Conservation (phyloP, 2,888 invertebrate genomes). For the Molorchus minor region DNA sequence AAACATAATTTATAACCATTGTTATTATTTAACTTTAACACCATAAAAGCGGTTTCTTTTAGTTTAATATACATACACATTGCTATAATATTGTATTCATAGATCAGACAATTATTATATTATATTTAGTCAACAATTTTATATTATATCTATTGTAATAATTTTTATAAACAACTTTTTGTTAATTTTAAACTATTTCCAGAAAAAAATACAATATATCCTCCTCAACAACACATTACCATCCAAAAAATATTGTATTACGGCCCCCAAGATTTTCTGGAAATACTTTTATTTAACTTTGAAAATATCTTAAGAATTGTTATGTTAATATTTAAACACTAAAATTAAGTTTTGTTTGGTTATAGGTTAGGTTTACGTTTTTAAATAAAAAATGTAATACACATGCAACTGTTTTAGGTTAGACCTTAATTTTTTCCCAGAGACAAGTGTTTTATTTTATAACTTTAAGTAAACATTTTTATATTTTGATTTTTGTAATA, state of each 20-base stretch:
- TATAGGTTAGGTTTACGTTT: constrained; percentile 32
- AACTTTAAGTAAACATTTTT: constrained; percentile 13
- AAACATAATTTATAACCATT: too few species aligned
- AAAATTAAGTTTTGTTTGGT: constrained; percentile 41
- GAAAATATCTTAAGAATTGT: constrained; percentile 29
- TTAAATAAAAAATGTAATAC: constrained; percentile 52
- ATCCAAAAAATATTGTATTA: constrained; percentile 20
- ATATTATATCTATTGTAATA: too few species aligned
- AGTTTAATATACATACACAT: too few species aligned
- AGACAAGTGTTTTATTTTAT: too few species aligned
- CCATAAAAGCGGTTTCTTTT: too few species aligned
- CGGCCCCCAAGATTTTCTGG: constrained; percentile 38
- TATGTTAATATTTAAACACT: constrained; percentile 18
- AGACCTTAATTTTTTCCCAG: constrained; percentile 28
- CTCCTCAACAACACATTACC: constrained; percentile 41
- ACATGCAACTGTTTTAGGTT: constrained; percentile 58
- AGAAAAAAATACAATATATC: constrained; percentile 42
- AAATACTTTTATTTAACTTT: constrained; percentile 32
- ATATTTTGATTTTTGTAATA: constrained; percentile 4
- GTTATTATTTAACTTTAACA: too few species aligned
- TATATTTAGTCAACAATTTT: too few species aligned
- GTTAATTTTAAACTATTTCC: constrained; percentile 38
- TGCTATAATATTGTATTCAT: too few species aligned
- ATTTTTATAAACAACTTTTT: too few species aligned
- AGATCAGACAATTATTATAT: too few species aligned